These are phyloP conservation scores for Epinephelus coioides DNA, from an alignment of 2,797 vertebrate genomes.

Conservation along the genomic window DNA sequence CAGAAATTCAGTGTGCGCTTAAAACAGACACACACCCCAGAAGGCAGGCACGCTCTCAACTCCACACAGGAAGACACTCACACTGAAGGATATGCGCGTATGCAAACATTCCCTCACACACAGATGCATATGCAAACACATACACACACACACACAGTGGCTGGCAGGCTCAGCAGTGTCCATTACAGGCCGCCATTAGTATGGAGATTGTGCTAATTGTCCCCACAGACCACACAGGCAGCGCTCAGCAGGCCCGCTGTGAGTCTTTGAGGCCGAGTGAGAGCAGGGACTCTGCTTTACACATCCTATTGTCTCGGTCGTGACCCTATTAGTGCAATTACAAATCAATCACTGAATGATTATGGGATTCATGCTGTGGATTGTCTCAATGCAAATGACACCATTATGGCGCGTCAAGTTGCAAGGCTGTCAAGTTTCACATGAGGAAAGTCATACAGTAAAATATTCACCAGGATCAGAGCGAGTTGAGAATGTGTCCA, in stretches of 20 bases:
- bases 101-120: constrained; percentile 68
- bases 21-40: constrained; percentile 38
- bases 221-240: constrained; percentile 98
- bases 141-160: constrained; percentile 39
- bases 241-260: constrained; percentile 92
- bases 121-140: constrained; percentile 64
- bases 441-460: neutral
- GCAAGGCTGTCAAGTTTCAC: constrained; percentile 17
- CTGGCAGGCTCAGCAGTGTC: constrained; percentile 91
- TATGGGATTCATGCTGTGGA: constrained; percentile 70
- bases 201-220: constrained; percentile 99
- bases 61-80: constrained; percentile 61
- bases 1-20: constrained; percentile 25
- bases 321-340: constrained; percentile 89
- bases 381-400: constrained; percentile 67
- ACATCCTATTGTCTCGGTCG: constrained; percentile 94
- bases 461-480: neutral
- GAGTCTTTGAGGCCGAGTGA: constrained; percentile 92
- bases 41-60: constrained; percentile 49
- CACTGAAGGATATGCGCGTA: constrained; percentile 69
- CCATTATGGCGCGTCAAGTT: constrained; percentile 22
- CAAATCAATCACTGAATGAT: constrained; percentile 79
- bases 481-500: neutral
- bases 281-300: constrained; percentile 93
- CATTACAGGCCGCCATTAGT: constrained; percentile 96